Evolutionary conservation across 1,140 invertebrate genomes (phyloP).

Genomic region (Steinernema feltiae): DNA sequence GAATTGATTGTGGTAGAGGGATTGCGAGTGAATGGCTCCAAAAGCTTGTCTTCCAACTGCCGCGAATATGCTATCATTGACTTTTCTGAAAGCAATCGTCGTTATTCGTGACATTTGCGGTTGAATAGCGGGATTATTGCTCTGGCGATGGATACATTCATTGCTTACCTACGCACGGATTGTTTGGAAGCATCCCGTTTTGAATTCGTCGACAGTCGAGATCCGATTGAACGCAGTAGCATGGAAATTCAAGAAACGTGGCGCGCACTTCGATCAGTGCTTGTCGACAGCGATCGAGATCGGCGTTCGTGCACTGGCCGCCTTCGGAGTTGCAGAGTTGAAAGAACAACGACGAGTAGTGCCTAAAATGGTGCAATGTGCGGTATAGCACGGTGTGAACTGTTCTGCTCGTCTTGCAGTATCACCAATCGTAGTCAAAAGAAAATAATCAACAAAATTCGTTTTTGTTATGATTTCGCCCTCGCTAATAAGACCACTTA

Average conservation of each 20-base stretch:
- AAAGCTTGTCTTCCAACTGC: constrained; percentile 3
- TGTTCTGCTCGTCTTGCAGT: no score
- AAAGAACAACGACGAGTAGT: background rate
- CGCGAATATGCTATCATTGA: constrained; percentile 33
- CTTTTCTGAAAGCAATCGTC: constrained; percentile 27
- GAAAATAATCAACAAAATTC: no score
- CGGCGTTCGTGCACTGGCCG: background rate
- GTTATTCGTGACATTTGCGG: background rate
- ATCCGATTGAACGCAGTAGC: constrained; percentile 43
- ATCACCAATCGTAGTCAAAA: no score
- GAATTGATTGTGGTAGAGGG: constrained; percentile 5
- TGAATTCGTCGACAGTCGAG: constrained; percentile 37
- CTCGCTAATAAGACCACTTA: constrained; percentile 35
- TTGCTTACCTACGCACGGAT: constrained; percentile 51
- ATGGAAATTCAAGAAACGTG: constrained; percentile 45
- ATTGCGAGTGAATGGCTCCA: background rate
- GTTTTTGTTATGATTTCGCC: no score
- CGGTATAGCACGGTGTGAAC: background rate
- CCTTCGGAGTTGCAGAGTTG: background rate
- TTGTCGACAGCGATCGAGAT: constrained; percentile 28
- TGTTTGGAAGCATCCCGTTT: constrained; percentile 39
- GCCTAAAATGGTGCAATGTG: background rate
- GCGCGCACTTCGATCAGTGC: constrained; percentile 39
- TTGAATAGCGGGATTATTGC: background rate
- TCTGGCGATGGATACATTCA: background rate